These are phyloP conservation scores for Nasonovia ribisnigri DNA, from an alignment of 2,888 invertebrate genomes.

Conservation along the genomic window DNA sequence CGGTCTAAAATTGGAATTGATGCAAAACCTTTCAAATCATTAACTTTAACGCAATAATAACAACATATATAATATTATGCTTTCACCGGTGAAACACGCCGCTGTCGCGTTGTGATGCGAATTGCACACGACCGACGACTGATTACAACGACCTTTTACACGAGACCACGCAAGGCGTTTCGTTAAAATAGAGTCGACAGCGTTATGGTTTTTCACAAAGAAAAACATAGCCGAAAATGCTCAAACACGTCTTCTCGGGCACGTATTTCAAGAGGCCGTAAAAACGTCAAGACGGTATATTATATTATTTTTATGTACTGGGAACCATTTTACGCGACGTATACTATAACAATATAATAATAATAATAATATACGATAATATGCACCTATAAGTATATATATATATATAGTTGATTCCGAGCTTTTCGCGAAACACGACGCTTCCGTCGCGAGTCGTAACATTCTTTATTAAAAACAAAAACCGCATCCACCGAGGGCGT, in stretches of 20 bases:
- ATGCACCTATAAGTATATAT: too few relatives aligned
- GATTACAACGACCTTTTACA: background rate
- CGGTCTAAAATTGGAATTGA: background rate
- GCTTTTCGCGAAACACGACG: conserved; percentile 7
- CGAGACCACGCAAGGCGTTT: background rate
- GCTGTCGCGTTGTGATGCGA: background rate
- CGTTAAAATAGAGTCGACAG: background rate
- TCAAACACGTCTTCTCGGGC: background rate
- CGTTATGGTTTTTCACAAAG: background rate
- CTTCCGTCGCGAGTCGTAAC: background rate
- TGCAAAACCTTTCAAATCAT: background rate
- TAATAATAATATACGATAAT: background rate
- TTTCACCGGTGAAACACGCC: background rate
- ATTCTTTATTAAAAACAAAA: conserved; percentile 13
- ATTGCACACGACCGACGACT: background rate
- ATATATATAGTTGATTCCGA: too few relatives aligned
- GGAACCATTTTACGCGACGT: background rate
- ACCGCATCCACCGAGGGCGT: background rate
- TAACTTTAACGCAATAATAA: background rate
- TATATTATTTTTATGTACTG: background rate
- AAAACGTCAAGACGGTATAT: background rate
- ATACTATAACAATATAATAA: background rate
- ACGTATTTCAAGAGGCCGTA: background rate
- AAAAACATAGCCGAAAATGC: background rate
- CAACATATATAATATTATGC: background rate